These are phyloP conservation scores for Pocota personata DNA, from an alignment of 2,888 invertebrate species.

Conservation along the genomic window DNA sequence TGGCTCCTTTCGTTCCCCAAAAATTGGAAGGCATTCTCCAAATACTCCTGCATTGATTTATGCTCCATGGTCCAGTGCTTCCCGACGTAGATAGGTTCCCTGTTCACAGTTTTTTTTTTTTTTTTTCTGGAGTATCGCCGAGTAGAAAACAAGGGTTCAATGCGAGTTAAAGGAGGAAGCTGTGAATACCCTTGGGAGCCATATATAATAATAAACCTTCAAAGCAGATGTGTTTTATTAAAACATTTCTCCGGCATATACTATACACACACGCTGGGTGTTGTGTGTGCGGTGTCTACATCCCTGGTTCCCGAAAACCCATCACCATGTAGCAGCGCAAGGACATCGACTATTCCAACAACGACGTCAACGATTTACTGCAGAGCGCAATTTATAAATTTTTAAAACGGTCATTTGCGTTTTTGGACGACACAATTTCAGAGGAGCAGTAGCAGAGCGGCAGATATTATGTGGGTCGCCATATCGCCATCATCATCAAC, in stretches of 20 bases:
- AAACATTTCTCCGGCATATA: conserved; percentile 59
- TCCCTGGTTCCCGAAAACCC: background rate
- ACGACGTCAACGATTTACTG: conserved; percentile 65
- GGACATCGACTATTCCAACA: conserved; percentile 41
- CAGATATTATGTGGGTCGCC: conserved; percentile 52
- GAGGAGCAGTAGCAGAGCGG: background rate
- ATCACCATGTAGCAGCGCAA: conserved; percentile 6
- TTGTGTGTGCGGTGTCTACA: conserved; percentile 35
- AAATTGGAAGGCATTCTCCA: conserved; percentile 57
- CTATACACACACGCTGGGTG: background rate
- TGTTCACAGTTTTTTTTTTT: background rate
- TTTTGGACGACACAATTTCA: conserved; percentile 59
- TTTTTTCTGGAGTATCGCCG: conserved; percentile 1
- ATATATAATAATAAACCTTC: conserved; percentile 73
- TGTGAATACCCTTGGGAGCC: conserved; percentile 64
- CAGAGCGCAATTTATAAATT: conserved; percentile 72
- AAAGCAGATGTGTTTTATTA: conserved; percentile 73
- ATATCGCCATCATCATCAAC: conserved; percentile 58
- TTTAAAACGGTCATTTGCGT: conserved; percentile 72
- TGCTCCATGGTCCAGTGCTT: conserved; percentile 62
- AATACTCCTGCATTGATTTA: conserved; percentile 68
- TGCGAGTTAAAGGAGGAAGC: conserved; percentile 44
- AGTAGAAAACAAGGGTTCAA: conserved; percentile 2
- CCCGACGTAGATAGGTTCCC: conserved; percentile 39
- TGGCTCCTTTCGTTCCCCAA: background rate